Evolutionary conservation across 2,113 vertebrate species (phyloP).

Genomic region (Ophiodon elongatus): DNA sequence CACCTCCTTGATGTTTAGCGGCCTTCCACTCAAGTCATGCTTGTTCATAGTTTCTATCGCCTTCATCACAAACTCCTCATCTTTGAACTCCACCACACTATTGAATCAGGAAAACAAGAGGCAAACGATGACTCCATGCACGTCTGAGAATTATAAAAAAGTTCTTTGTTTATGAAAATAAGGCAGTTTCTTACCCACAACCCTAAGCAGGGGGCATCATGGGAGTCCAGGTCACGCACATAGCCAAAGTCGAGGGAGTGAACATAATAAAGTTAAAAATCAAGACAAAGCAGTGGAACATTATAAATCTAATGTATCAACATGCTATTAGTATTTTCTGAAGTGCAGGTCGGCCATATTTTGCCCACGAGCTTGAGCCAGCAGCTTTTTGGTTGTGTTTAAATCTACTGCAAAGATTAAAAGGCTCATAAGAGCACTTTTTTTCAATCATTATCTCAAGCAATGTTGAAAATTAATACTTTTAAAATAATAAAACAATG

Average conservation of each 20-base stretch:
- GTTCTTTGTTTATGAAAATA: not conserved
- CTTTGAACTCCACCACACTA: slow-evolving; percentile 99
- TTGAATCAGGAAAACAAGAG: slow-evolving; percentile 28
- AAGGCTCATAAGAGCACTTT: not conserved
- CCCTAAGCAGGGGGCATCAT: slow-evolving; percentile 85
- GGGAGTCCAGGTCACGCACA: slow-evolving; percentile 64
- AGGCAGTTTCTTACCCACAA: slow-evolving; percentile 91
- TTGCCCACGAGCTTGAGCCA: slow-evolving; percentile 37
- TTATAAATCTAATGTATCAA: slow-evolving; percentile 42
- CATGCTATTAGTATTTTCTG: slow-evolving; percentile 25
- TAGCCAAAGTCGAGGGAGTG: slow-evolving; percentile 72
- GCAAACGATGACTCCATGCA: slow-evolving; percentile 14
- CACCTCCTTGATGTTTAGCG: slow-evolving; percentile 98
- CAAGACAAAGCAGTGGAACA: slow-evolving; percentile 12
- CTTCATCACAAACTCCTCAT: slow-evolving; percentile 98
- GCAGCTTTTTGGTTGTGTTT: slow-evolving; percentile 34
- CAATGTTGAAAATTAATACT: not conserved
- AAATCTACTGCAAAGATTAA: slow-evolving; percentile 24
- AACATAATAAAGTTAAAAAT: slow-evolving; percentile 80
- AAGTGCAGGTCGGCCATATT: slow-evolving; percentile 26
- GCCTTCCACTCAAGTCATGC: slow-evolving; percentile 95
- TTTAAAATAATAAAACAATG: not conserved
- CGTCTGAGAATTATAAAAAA: not conserved
- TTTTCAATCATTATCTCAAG: not conserved
- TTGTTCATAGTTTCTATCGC: slow-evolving; percentile 97